Evolutionary conservation across 2,797 vertebrate genomes (phyloP), one percentile per base, ranked within the genome.

Genomic region (Bradypodion pumilum): DNA sequence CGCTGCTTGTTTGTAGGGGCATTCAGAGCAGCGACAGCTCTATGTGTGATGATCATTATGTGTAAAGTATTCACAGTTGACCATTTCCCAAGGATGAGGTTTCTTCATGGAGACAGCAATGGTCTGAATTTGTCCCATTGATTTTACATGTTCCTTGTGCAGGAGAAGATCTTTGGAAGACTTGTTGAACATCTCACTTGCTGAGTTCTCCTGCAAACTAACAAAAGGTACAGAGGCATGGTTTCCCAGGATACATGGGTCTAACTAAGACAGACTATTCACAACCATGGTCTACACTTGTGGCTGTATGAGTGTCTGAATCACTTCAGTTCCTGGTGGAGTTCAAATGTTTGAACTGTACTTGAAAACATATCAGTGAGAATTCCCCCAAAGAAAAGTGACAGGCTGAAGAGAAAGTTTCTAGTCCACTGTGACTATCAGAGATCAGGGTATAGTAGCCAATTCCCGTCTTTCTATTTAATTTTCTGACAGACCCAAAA

Each of bases 141-240:
- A n/a, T 42, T 49, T 46, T 49, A 81, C 27, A 37, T 35, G 12
- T 46, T 35, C 25, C 29, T 59, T 44, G 16, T 27, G 35, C 78
- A 87, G 82, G 25, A 84, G 65, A 82, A 83, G 46, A 42, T 85
- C 84, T 80, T 59, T 74, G 69, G 83, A 85, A 85, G 60, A 80
- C 70, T 35, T 74, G 83, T 49, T 32, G 1, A 46, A 75, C 76
- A 77, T 85, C 82, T 70, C 80, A 32, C 75, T 82, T 77, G 25
- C 10, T 74, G 69, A 82, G 65, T 74, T 78, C 72, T n/a, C 7
- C 46, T 63, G 19, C 1, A 75, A 83, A 77, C 62, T 86, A 46
- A 88, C 78, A 56, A 74, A 6, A 82, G 85, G 15, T 66, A 81
- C 68, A 68, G 68, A 44, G 86, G 13, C 37, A 32, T 9, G 27